Conservation (phyloP, 2,113 vertebrate genomes). For the Chascanopsetta lugubris region DNA sequence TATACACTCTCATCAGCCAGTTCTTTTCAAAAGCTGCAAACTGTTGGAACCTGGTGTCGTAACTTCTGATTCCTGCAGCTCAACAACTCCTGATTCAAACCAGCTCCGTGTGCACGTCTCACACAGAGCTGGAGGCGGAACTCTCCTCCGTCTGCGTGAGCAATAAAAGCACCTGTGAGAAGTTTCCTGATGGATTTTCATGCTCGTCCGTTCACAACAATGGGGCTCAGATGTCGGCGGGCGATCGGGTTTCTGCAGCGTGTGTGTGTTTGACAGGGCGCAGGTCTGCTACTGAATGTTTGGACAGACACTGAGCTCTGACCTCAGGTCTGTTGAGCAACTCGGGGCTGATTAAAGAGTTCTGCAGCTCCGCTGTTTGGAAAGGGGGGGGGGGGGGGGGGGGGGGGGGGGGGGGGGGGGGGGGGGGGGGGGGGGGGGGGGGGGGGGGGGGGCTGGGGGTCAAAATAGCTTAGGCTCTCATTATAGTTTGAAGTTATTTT, state of each 20-base stretch:
- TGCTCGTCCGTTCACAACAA: not conserved
- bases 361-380: not conserved
- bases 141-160: not conserved
- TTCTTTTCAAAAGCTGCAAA: not conserved
- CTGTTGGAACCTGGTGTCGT: not conserved
- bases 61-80: not conserved
- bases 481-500: not conserved
- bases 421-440: too few species aligned
- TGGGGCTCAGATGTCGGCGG: not conserved
- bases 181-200: not conserved
- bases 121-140: not conserved
- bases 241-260: not conserved
- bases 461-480: constrained; percentile 4
- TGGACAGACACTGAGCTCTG: not conserved
- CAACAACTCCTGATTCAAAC: not conserved
- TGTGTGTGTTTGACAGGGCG: not conserved
- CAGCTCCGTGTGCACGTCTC: not conserved
- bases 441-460: too few species aligned
- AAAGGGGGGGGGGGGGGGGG: too few species aligned
- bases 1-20: too few species aligned
- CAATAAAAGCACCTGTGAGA: too few species aligned
- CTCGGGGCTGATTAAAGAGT: not conserved
- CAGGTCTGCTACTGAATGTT: constrained; percentile 20
- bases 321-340: constrained; percentile 10
- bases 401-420: too few species aligned